A percentile compares a stretch with the other conserved stretches of the same genome.
These are phyloP conservation scores for Geotrupes spiniger DNA, from an alignment of 2,888 invertebrate genomes.

Conservation along the genomic window DNA sequence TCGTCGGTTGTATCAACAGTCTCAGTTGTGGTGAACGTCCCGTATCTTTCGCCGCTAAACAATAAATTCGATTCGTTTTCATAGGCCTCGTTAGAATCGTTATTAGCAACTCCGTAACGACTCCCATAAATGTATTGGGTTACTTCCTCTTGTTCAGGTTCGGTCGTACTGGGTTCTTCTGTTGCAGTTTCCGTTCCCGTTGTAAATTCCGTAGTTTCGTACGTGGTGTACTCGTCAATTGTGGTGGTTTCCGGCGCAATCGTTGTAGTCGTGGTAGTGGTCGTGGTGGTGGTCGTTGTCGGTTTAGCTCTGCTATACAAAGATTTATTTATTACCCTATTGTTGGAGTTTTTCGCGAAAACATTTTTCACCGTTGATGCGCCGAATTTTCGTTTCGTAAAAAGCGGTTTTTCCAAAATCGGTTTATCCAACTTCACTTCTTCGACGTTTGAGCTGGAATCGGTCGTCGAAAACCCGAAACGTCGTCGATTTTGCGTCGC, in stretches of 20 bases:
- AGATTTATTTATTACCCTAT: constrained; percentile 14
- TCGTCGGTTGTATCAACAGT: neutral
- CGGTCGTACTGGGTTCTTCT: neutral
- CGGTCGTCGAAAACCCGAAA: no score
- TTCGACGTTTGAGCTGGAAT: no score
- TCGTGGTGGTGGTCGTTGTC: constrained; percentile 10
- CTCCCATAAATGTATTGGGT: neutral
- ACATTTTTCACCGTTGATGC: neutral
- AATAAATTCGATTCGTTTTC: no score
- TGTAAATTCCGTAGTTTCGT: neutral
- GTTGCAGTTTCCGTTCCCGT: neutral
- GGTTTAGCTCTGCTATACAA: constrained; percentile 15
- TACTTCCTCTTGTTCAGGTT: neutral
- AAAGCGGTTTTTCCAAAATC: neutral
- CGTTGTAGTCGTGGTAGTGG: constrained; percentile 9
- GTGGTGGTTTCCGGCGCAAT: constrained; percentile 4
- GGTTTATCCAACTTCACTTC: neutral
- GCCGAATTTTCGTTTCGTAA: neutral
- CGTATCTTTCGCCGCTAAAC: no score
- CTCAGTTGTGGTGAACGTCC: neutral
- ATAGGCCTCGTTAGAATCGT: no score
- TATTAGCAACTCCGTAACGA: no score
- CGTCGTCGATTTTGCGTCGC: no score
- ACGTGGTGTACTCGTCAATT: constrained; percentile 1
- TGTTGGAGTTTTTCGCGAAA: neutral